Evolutionary conservation across 2,797 vertebrate genomes (phyloP), one percentile per base, ranked within the genome.

Genomic region (Miichthys miiuy): DNA sequence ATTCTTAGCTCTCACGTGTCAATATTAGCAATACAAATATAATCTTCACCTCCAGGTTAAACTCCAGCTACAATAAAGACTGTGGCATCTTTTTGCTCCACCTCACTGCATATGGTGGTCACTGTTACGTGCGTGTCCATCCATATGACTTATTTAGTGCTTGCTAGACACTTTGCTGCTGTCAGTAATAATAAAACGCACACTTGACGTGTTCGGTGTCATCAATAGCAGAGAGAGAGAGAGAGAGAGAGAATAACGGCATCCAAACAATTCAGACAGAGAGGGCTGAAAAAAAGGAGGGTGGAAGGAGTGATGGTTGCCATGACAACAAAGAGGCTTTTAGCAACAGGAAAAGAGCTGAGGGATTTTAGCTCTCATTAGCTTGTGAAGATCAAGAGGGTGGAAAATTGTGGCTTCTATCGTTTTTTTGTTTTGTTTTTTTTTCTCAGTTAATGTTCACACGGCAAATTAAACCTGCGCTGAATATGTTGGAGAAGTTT

Each of bases 301-400:
- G 4, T 8, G 21, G 54, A 25, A 17, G 30, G 65, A 51, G 54
- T 47, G 50, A 7, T 3, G 54, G 79, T 86, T 84, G 56, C 76
- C 73, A 83, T 89, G 83, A 85, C 87, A 84, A 88, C 88, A 86
- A 86, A 89, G 80, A 88, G 75, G 82, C 67, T 88, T 83, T 82
- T 64, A 75, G 77, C 50, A 73, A 70, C 56, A 74, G 20, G 48
- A 41, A 64, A 66, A 69, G 20, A 56, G 60, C 56, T 18, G 74
- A 57, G 61, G 73, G 68, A 64, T 82, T 82, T 84, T 64, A 69
- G 62, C 68, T 81, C 70, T 87, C 82, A 82, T 89, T 82, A 86
- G 66, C 72, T 51, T 75, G 66, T 71, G 76, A 76, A 80, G 72
- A 87, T 80, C 73, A 84, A 81, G 67, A 56, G 55, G 46, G n/a